These are phyloP conservation scores for Drosophila setifemur DNA, from an alignment of 1,140 invertebrate genomes.

Conservation along the genomic window DNA sequence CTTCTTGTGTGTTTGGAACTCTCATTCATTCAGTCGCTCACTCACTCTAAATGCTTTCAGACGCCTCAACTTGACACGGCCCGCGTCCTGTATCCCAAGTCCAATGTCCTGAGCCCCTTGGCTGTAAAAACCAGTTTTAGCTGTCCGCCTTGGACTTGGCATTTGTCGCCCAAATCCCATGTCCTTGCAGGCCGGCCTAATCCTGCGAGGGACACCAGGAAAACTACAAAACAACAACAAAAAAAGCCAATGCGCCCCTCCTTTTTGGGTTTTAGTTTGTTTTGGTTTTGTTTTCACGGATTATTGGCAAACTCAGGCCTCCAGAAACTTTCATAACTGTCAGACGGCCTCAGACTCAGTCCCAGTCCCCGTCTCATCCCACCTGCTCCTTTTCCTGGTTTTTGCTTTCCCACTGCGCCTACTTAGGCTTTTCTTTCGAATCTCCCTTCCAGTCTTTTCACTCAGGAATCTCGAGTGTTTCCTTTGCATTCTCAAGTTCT, in stretches of 20 bases:
- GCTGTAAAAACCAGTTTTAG: constrained; percentile 1
- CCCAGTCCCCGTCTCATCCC: neutral
- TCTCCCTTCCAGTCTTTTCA: constrained; percentile 28
- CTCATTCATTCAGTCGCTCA: constrained; percentile 56
- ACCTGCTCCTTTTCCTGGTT: constrained; percentile 24
- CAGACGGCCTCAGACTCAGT: constrained; percentile 9
- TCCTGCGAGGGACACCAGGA: constrained; percentile 38
- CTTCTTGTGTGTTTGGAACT: constrained; percentile 56
- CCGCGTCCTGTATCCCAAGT: constrained; percentile 11
- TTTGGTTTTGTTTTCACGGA: constrained; percentile 72
- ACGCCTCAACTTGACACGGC: constrained; percentile 40
- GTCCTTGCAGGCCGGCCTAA: constrained; percentile 52
- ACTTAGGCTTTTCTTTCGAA: constrained; percentile 51
- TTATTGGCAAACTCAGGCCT: constrained; percentile 64
- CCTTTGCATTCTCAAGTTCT: constrained; percentile 24
- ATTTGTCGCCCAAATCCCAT: constrained; percentile 57
- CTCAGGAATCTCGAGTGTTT: constrained; percentile 61
- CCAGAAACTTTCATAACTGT: constrained; percentile 71
- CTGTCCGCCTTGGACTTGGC: constrained; percentile 31
- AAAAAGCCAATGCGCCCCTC: constrained; percentile 8
- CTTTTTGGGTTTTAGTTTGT: constrained; percentile 28
- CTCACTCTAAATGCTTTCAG: constrained; percentile 65
- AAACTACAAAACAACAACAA: constrained; percentile 44
- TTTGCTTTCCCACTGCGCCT: constrained; percentile 39
- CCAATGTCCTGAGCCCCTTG: neutral